Evolutionary conservation across 2,888 invertebrate species (phyloP), one percentile per base, ranked within the genome.

Genomic region (Ischnus inquisitorius): DNA sequence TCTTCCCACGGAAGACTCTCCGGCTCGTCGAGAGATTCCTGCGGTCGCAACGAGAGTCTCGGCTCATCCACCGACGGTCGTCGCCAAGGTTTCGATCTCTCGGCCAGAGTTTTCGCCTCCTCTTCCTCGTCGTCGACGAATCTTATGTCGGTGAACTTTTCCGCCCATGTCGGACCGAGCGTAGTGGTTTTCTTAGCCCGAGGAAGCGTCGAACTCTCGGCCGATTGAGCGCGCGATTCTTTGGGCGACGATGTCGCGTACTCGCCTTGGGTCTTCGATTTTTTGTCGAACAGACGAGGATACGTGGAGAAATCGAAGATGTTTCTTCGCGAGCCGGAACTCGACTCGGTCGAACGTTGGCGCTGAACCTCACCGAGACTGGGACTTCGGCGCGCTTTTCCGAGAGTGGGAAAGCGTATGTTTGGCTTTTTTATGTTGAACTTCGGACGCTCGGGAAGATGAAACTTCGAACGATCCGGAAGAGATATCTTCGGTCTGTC

Each of bases 271-370:
- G 83, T 90, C 75, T 93, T 93, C 4, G 93, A 90, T 48, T 93
- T 93, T 51, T 91, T 92, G 19, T 94, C 94, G 85, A 94, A 94
- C 54, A 97, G 95, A 88, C 97, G 95, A 0, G 97, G 97, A 91
- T 97, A 97, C 0, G 97, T 97, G 88, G 96, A 95, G 86, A 97
- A 96, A 93, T 97, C 97, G 90, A 97, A 96, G 86, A 95, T 94
- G 88, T 95, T 95, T 88, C 95, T 95, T 65, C 94, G 94, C 60
- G 95, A 94, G 65, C 94, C 94, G 28, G 93, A 94, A 43, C 94
- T 94, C 6, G 95, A 94, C 88, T 95, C 95, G 60, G 95, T 95
- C 75, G 95, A 94, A 78, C 92, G 91, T 85, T 94, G 94, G 89
- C 93, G 93, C 76, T 92, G 88, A 71, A 93, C 88, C 14, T 88